Evolutionary conservation across 2,113 vertebrate species (phyloP).

Genomic region (Cercopithecus mona): DNA sequence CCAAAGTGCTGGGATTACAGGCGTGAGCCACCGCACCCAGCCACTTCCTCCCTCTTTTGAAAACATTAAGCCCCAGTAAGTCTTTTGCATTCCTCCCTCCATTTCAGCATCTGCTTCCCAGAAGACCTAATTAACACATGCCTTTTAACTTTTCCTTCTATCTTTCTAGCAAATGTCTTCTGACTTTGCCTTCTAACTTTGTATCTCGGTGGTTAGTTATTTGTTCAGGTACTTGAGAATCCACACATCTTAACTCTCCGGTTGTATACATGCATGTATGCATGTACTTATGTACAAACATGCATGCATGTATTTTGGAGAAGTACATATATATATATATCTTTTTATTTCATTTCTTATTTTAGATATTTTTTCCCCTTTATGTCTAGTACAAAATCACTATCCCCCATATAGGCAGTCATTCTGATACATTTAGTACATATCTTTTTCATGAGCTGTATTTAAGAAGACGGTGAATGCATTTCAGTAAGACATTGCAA

Average conservation of each 20-base stretch:
- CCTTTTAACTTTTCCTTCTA: background rate
- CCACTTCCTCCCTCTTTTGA: background rate
- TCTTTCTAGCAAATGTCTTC: background rate
- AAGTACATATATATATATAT: background rate
- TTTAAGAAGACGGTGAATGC: background rate
- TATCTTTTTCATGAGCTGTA: background rate
- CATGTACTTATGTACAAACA: background rate
- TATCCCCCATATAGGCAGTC: background rate
- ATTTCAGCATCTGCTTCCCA: background rate
- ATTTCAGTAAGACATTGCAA: background rate
- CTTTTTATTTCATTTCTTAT: background rate
- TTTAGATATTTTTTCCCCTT: background rate
- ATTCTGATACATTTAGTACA: background rate
- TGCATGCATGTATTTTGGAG: background rate
- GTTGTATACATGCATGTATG: fast-evolving
- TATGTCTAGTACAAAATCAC: background rate
- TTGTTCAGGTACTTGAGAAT: background rate
- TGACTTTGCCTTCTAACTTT: background rate
- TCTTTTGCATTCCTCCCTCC: background rate
- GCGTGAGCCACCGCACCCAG: no score
- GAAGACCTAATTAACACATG: background rate
- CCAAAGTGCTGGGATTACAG: no score
- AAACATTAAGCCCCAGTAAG: background rate
- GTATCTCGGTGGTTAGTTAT: background rate
- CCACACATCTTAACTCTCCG: background rate